phyloP scores from a whole-genome alignment of 2,888 invertebrate species.

The Theodoxus fluviatilis region DNA sequence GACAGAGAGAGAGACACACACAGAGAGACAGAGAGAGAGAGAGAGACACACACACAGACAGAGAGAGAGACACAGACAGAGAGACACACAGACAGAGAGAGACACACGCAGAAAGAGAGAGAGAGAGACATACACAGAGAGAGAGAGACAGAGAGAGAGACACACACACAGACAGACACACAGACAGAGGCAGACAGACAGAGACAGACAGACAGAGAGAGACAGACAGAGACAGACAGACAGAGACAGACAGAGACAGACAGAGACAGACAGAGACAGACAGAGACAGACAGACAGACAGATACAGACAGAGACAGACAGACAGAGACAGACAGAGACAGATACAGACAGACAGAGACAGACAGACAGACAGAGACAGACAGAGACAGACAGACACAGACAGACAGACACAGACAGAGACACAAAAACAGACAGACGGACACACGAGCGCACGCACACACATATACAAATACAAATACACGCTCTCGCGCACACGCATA shows the following conservation, averaged over 20 bases:
- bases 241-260: not conserved
- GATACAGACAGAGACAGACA: not conserved
- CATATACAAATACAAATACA: too few relatives aligned
- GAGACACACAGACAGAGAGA: not conserved
- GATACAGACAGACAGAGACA: not conserved
- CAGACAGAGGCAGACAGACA: not conserved
- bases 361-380: not conserved
- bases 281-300: not conserved
- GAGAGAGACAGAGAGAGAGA: conserved; percentile 15
- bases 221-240: not conserved
- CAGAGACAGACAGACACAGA: not conserved
- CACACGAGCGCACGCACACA: not conserved
- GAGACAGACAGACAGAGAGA: conserved; percentile 1
- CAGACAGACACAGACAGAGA: not conserved
- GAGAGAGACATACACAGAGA: not conserved
- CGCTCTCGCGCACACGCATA: too few relatives aligned
- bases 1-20: conserved; percentile 1
- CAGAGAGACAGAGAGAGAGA: not conserved
- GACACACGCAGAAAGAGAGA: not conserved
- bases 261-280: not conserved
- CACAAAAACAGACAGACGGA: not conserved
- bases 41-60: not conserved
- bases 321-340: not conserved
- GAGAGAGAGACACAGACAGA: not conserved
- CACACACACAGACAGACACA: conserved; percentile 3